Base-by-base conservation (phyloP, 1,140 invertebrate genomes). In the Scaptomyza graminum region DNA sequence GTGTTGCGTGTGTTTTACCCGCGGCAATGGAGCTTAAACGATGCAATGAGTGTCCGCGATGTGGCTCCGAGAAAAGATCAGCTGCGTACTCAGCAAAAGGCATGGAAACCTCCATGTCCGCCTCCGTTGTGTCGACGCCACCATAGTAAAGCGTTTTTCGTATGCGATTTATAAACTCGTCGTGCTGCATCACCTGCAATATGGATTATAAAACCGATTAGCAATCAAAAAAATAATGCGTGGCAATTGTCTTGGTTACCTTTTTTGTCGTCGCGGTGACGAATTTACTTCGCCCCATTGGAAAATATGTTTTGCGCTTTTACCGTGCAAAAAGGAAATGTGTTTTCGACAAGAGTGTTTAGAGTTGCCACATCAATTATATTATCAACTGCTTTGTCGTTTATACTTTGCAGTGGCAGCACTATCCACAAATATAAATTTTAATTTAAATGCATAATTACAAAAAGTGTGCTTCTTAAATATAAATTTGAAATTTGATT, bases 131-230 rank as follows among this genome's bases (percentile, higher is more conserved):
- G 56, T 97, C 94, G 51, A 96, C 96, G 39, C 97, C 95, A 94
- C 96, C 95, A 93, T 97, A 98, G 91, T 98, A 98, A 5, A 98
- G 92, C 0, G 96, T 96, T 92, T 98, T 97, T 0, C 94, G 94
- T 57, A 98, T 96, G 72, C 97, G 93, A 73, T 95, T 94, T 55
- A 96, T 92, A 90, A 97, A 96, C 60, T 95, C 94, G 49, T 94
- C 93, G 81, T 97, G 95, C 41, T 80, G 79, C 87, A 91, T 91
- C 55, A 91, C 80, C 91, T 91, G 12, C 0, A 54, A 57, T 9
- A 1, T 13, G 22, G 1, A 61, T 51, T 22, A 9, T 0, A 5
- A 31, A 52, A n/a, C n/a, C 2, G 37, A 44, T 55, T 9, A 56
- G 13, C 0, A 3, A 18, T 4, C 6, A 15, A 15, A 15, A 15